A percentile compares a stretch with the other conserved stretches of the same genome.
These are phyloP conservation scores for Pleuronectes platessa DNA, from an alignment of 2,113 vertebrate species.

Conservation along the genomic window DNA sequence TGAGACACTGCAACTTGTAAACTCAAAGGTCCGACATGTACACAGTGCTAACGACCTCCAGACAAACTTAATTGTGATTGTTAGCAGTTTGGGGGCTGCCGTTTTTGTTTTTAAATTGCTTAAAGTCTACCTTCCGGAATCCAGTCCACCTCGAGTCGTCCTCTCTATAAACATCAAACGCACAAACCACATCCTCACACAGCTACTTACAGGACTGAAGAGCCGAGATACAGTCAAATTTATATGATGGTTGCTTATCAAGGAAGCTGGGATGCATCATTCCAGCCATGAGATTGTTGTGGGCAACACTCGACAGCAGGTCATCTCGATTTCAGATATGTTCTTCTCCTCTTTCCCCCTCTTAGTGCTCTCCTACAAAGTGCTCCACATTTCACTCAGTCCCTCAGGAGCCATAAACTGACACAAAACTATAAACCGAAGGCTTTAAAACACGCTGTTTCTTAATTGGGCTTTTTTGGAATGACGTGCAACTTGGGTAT, in stretches of 20 bases:
- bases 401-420: conserved; percentile 39
- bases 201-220: conserved; percentile 9
- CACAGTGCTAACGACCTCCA: conserved; percentile 67
- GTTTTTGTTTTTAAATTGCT: conserved; percentile 60
- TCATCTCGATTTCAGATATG: background rate
- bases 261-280: conserved; percentile 1
- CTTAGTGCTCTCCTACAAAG: conserved; percentile 34
- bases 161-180: conserved; percentile 44
- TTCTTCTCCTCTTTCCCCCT: background rate
- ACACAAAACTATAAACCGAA: conserved; percentile 51
- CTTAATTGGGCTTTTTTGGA: conserved; percentile 34
- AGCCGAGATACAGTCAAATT: conserved; percentile 9
- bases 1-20: conserved; percentile 61
- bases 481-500: background rate
- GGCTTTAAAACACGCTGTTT: conserved; percentile 16
- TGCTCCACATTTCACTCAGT: background rate
- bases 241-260: conserved; percentile 19
- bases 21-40: conserved; percentile 56
- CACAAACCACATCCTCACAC: conserved; percentile 50
- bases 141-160: conserved; percentile 34
- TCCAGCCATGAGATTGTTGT: conserved; percentile 20
- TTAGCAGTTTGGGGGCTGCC: conserved; percentile 39
- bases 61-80: conserved; percentile 70
- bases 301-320: conserved; percentile 3
- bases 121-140: conserved; percentile 55